Conservation (phyloP, 23 tunicate genomes). For the Aplidium turbinatum region DNA sequence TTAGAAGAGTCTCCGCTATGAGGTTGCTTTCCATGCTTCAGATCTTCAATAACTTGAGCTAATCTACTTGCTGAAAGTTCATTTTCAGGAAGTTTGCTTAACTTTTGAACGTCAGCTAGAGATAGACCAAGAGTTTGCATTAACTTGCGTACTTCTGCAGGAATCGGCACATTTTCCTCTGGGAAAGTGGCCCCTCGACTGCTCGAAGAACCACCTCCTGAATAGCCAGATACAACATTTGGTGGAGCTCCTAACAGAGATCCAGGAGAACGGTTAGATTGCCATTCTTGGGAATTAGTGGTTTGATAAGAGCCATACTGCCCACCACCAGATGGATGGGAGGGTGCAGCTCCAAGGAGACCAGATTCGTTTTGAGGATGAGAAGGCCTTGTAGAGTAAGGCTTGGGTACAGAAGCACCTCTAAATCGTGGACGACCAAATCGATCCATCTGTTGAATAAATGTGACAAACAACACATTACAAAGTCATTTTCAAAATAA, state of each 20-base stretch:
- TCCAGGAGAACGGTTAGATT: background rate
- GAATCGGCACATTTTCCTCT: background rate
- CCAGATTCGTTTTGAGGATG: slow-evolving; percentile 18
- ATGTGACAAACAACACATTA: slow-evolving; percentile 1
- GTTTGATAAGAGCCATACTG: slow-evolving; percentile 25
- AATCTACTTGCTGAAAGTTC: slow-evolving; percentile 46
- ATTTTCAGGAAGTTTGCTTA: slow-evolving; percentile 71
- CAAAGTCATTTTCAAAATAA: no score
- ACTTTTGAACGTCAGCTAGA: slow-evolving; percentile 57
- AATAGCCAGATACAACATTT: no score
- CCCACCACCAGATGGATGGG: slow-evolving; percentile 2
- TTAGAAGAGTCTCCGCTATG: no score
- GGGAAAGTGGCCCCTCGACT: no score
- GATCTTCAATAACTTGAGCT: slow-evolving; percentile 53
- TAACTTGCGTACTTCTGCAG: slow-evolving; percentile 51
- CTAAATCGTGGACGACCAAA: slow-evolving; percentile 40
- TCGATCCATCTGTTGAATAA: slow-evolving; percentile 55
- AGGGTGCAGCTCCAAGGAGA: slow-evolving; percentile 1
- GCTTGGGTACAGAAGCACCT: slow-evolving; percentile 26
- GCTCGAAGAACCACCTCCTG: background rate
- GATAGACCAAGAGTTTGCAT: slow-evolving; percentile 63
- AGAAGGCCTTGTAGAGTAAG: slow-evolving; percentile 22
- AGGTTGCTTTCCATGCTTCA: slow-evolving; percentile 22
- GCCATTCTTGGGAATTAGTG: slow-evolving; percentile 4
- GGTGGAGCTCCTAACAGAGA: slow-evolving; percentile 25